Evolutionary conservation across 1,140 invertebrate genomes (phyloP), one percentile per base, ranked within the genome.

Genomic region (Nymphalis io): DNA sequence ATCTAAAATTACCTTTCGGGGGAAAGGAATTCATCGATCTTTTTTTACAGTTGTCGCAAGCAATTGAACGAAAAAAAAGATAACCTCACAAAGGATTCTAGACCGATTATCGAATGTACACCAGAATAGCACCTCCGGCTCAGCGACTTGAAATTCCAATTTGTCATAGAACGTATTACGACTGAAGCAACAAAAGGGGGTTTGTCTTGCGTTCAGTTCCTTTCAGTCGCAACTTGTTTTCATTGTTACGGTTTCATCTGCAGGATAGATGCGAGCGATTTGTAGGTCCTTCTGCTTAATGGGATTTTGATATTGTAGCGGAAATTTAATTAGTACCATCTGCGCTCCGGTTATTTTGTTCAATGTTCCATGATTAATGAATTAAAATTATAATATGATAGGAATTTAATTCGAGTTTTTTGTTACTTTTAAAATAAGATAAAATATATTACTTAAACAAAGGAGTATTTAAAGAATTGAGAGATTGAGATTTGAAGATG

Each of bases 151-250:
- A 63, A 70, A 63, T 74, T 74, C 60, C 72, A 74, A 74, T 67
- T 74, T 70, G 72, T 74, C 72, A 66, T 79, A 85, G 72, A 82
- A 80, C 76, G 78, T 79, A 83, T 81, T 80, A 82, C 77, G 61
- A 62, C 55, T 44, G 42, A 59, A 70, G 63, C 72, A 84, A 62
- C 80, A 80, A 83, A 76, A 72, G 76, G 60, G 20, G 79, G 73
- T 70, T 74, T 74, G 66, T 70, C 73, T 72, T 73, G 65, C 65
- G 70, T 74, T 72, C 65, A 60, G 33, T 66, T 82, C 71, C 76
- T 71, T 81, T 86, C 74, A 77, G 67, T 75, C 53, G 73, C 72
- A 60, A 61, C 46, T 62, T 70, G 73, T 59, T 76, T 42, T 78
- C 63, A 74, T 83, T 84, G 81, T 83, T 74, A 72, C 69, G 66